These are phyloP conservation scores for Leptogaster cylindrica DNA, from an alignment of 2,888 invertebrate species.

Conservation along the genomic window DNA sequence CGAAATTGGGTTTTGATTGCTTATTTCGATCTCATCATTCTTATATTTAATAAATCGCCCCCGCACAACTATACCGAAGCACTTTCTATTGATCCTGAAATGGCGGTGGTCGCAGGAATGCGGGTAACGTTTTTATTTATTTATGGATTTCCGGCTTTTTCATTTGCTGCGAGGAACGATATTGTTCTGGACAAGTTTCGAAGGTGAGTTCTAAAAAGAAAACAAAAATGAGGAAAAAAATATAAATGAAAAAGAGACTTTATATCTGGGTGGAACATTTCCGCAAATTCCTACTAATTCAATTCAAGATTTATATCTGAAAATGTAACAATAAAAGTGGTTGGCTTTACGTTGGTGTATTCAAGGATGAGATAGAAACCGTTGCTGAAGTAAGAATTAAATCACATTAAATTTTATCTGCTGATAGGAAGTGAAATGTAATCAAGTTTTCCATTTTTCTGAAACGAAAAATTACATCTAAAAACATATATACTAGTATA, in stretches of 20 bases:
- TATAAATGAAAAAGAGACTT: not conserved
- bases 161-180: slow-evolving; percentile 10
- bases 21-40: slow-evolving; percentile 40
- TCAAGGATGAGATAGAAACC: slow-evolving; percentile 1
- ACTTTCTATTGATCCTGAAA: slow-evolving; percentile 21
- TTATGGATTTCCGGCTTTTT: slow-evolving; percentile 38
- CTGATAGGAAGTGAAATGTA: too few relatives aligned
- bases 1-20: slow-evolving; percentile 47
- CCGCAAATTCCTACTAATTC: slow-evolving; percentile 38
- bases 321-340: slow-evolving; percentile 8
- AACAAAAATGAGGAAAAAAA: not conserved
- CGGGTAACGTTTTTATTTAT: slow-evolving; percentile 25
- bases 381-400: slow-evolving; percentile 6
- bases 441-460: too few relatives aligned
- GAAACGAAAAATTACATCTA: too few relatives aligned
- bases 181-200: slow-evolving; percentile 19
- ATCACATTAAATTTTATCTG: slow-evolving; percentile 29
- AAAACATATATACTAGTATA: too few relatives aligned
- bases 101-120: not conserved
- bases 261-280: slow-evolving; percentile 13
- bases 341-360: slow-evolving; percentile 7
- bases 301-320: slow-evolving; percentile 35
- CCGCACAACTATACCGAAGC: slow-evolving; percentile 21
- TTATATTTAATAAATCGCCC: slow-evolving; percentile 38
- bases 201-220: slow-evolving; percentile 28